Conservation (phyloP, 2,888 invertebrate genomes). For the Julus scandinavius region DNA sequence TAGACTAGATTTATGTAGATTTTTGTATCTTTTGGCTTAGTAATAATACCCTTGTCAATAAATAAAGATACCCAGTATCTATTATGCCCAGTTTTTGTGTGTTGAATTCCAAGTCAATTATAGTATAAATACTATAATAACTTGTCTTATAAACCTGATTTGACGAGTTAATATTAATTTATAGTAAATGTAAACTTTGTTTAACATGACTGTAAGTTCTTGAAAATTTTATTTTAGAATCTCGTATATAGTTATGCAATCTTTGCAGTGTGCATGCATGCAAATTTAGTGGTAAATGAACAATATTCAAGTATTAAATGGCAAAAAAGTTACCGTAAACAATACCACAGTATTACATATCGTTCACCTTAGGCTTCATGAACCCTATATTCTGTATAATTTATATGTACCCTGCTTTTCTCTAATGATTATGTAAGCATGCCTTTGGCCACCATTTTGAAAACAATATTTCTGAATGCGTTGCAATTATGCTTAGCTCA, state of each 20-base stretch:
- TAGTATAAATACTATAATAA: no score
- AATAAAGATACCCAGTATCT: no score
- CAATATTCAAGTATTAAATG: neutral
- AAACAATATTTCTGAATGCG: slow-evolving; percentile 22
- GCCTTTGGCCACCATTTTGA: slow-evolving; percentile 46
- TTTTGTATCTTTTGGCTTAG: no score
- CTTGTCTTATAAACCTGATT: no score
- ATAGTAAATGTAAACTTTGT: no score
- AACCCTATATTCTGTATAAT: neutral
- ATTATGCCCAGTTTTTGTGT: no score
- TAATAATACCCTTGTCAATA: no score
- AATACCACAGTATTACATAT: neutral
- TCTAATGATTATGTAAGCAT: neutral
- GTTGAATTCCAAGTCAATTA: no score
- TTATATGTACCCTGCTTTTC: neutral
- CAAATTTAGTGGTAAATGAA: neutral
- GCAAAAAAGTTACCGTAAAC: neutral
- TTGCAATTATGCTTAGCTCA: neutral
- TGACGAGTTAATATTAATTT: no score
- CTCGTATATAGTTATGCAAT: neutral
- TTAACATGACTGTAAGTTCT: no score
- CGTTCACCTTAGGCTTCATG: neutral
- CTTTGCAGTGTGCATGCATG: neutral
- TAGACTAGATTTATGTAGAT: no score
- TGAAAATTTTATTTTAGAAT: neutral